Percentiles rank a stretch among this genome's conserved stretches.
These are phyloP conservation scores for Fulica atra DNA, from an alignment of 2,113 vertebrate genomes.

Conservation along the genomic window DNA sequence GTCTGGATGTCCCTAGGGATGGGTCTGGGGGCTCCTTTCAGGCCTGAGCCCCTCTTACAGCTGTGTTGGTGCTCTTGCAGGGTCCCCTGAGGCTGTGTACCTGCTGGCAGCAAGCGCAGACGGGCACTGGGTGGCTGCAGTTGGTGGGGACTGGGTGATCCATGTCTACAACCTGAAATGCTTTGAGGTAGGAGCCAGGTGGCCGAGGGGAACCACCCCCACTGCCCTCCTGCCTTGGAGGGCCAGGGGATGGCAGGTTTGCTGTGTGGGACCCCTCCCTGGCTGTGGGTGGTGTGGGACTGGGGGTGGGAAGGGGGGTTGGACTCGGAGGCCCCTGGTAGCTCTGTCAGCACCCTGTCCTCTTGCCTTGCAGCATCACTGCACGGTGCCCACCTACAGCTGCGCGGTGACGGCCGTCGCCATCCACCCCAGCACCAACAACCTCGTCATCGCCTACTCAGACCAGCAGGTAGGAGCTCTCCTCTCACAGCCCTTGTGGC, in stretches of 20 bases:
- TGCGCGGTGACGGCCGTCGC: constrained; percentile 88
- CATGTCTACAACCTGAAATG: constrained; percentile 82
- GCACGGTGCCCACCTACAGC: constrained; percentile 82
- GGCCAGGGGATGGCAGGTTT: rapidly evolving
- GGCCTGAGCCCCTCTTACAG: rapidly evolving
- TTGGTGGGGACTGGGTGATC: constrained; percentile 79
- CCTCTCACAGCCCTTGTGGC: rapidly evolving
- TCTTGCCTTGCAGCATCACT: constrained; percentile 78
- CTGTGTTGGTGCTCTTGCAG: constrained; percentile 49
- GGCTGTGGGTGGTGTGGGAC: rapidly evolving
- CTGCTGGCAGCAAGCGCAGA: constrained; percentile 83
- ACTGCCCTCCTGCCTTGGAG: not conserved
- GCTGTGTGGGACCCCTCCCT: rapidly evolving
- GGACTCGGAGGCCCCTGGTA: rapidly evolving
- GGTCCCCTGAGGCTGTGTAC: constrained; percentile 78
- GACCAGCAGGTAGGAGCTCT: constrained; percentile 87
- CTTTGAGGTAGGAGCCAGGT: constrained; percentile 78
- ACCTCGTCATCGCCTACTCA: constrained; percentile 85
- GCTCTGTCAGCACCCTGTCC: rapidly evolving
- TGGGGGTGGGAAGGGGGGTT: not conserved
- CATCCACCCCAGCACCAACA: constrained; percentile 84
- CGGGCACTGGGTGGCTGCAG: constrained; percentile 85
- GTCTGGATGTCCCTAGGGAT: not conserved
- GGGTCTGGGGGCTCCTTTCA: not conserved
- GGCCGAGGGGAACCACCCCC: rapidly evolving